Percentiles rank a stretch among this genome's conserved stretches.
Evolutionary conservation across 2,113 vertebrate genomes (phyloP).

Genomic region (Donacobius atricapilla): DNA sequence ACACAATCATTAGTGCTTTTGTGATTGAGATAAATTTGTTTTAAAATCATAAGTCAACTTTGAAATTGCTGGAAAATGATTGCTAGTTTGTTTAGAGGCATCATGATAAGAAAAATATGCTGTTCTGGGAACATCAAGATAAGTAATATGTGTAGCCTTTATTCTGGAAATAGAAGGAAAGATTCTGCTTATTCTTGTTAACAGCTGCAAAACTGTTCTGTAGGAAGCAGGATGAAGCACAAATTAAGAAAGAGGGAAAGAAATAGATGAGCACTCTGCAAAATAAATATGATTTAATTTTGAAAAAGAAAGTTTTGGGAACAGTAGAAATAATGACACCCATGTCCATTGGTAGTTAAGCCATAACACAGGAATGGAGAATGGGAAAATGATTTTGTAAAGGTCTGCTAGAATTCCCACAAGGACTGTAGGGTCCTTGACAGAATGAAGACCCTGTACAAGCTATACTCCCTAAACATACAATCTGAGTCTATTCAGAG

Average conservation of each 20-base stretch:
- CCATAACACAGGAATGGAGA: not conserved
- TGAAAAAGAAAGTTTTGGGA: not conserved
- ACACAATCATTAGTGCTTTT: not conserved
- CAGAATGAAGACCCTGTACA: not conserved
- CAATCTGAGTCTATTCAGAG: not conserved
- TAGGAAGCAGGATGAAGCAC: not conserved
- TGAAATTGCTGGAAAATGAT: not conserved
- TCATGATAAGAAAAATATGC: not conserved
- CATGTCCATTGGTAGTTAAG: not conserved
- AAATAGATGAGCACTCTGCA: not conserved
- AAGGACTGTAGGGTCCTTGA: not conserved
- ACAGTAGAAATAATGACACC: not conserved
- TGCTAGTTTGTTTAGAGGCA: not conserved
- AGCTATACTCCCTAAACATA: not conserved
- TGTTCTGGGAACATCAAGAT: not conserved
- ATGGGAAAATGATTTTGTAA: not conserved
- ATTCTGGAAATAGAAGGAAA: not conserved
- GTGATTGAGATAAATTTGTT: not conserved
- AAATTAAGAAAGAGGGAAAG: not conserved
- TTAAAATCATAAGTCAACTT: not conserved
- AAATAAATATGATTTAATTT: not conserved
- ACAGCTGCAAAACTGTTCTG: not conserved
- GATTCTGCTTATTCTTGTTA: not conserved
- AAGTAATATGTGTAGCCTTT: not conserved
- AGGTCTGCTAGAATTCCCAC: not conserved